These are phyloP conservation scores for Orthosia cruda DNA, from an alignment of 2,888 invertebrate species.

Conservation along the genomic window DNA sequence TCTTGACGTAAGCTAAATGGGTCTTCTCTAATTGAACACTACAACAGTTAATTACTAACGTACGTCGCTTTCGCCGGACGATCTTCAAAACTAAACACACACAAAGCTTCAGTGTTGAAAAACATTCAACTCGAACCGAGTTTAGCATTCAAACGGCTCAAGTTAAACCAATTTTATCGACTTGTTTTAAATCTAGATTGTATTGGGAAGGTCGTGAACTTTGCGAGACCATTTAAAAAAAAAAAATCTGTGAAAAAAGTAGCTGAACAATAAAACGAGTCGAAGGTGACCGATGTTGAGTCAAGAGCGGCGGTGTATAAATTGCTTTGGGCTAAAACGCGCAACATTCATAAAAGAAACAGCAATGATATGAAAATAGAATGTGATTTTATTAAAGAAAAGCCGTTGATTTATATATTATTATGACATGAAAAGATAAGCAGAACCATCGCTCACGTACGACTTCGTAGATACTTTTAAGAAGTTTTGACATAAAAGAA, in stretches of 20 bases:
- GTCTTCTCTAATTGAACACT: conserved; percentile 76
- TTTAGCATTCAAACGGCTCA: conserved; percentile 79
- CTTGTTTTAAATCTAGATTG: conserved; percentile 74
- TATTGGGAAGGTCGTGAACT: conserved; percentile 66
- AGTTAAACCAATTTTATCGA: conserved; percentile 79
- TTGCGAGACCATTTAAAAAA: conserved; percentile 51
- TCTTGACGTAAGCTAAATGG: conserved; percentile 66
- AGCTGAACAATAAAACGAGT: conserved; percentile 34
- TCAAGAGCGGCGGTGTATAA: conserved; percentile 28
- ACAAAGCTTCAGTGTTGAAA: conserved; percentile 79
- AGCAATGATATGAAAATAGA: conserved; percentile 18
- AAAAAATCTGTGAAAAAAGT: conserved; percentile 33
- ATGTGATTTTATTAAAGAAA: conserved; percentile 19
- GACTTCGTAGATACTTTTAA: conserved; percentile 4
- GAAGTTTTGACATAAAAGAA: conserved; percentile 26
- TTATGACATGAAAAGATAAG: not conserved
- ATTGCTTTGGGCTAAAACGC: conserved; percentile 26
- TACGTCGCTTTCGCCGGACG: conserved; percentile 71
- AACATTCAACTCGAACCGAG: conserved; percentile 78
- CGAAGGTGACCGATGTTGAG: conserved; percentile 41
- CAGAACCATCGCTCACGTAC: not conserved
- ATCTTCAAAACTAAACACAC: conserved; percentile 81
- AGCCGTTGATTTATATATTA: conserved; percentile 6
- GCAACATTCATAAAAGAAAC: conserved; percentile 26
- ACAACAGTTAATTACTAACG: conserved; percentile 77